A percentile compares a stretch with the other conserved stretches of the same genome.
Evolutionary conservation across 2,888 invertebrate species (phyloP).

Genomic region (Melipona bicolor): DNA sequence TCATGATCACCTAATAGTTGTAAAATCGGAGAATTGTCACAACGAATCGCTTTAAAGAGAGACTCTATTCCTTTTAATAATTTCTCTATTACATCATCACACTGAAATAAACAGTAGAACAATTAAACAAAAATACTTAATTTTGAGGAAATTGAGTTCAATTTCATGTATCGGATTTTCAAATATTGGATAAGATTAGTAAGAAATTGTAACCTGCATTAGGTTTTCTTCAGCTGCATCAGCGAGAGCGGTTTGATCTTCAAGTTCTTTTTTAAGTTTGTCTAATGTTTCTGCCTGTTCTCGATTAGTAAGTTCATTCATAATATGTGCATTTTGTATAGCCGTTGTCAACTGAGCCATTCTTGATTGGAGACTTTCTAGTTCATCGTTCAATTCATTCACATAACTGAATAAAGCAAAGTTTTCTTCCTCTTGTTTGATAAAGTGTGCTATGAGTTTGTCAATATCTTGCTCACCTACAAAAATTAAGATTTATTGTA

Average conservation of each 20-base stretch:
- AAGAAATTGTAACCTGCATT: constrained; percentile 72
- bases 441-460: constrained; percentile 90
- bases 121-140: background rate
- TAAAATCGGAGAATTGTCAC: constrained; percentile 90
- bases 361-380: constrained; percentile 90
- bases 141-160: background rate
- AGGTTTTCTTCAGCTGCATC: constrained; percentile 82
- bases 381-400: constrained; percentile 94
- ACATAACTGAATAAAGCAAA: constrained; percentile 96
- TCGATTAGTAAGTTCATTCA: constrained; percentile 86
- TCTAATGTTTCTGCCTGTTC: constrained; percentile 88
- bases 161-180: constrained; percentile 2
- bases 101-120: constrained; percentile 66
- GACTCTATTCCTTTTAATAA: constrained; percentile 85
- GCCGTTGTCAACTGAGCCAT: constrained; percentile 87
- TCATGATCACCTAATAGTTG: constrained; percentile 90
- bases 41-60: constrained; percentile 87
- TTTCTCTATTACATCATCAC: constrained; percentile 81
- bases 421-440: constrained; percentile 95
- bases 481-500: background rate
- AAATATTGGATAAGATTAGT: constrained; percentile 23
- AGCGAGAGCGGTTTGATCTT: constrained; percentile 83
- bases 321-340: constrained; percentile 88
- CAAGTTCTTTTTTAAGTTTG: constrained; percentile 85
- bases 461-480: constrained; percentile 88